Percentiles rank a stretch among this genome's conserved stretches.
phyloP scores from a whole-genome alignment of 2,113 vertebrate genomes.

The Cricetomys ansorgei region DNA sequence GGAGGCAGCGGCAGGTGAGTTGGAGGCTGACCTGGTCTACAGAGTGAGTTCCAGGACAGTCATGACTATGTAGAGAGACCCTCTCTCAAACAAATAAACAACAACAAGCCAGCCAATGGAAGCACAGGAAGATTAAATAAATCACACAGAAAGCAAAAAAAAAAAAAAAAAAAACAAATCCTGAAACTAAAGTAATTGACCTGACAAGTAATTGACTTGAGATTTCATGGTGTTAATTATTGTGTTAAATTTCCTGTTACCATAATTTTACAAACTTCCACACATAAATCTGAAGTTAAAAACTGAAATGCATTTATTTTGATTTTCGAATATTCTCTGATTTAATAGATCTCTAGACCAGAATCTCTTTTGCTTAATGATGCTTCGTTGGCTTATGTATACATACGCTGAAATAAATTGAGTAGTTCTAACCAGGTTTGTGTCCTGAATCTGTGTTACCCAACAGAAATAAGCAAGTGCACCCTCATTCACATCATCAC shows the following conservation, averaged over 20 bases:
- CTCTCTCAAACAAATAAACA: neutral
- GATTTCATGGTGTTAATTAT: neutral
- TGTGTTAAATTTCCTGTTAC: neutral
- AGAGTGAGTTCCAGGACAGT: neutral
- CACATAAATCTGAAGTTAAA: slow-evolving; percentile 33
- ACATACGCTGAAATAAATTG: neutral
- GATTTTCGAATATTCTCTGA: neutral
- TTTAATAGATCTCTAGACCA: neutral
- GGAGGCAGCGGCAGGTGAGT: neutral
- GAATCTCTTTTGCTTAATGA: neutral
- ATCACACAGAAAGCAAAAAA: neutral
- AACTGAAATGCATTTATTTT: neutral
- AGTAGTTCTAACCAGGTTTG: neutral
- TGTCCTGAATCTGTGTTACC: neutral
- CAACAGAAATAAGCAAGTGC: neutral
- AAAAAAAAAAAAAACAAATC: neutral
- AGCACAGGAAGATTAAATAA: neutral
- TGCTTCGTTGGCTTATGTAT: neutral
- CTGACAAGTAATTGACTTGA: neutral
- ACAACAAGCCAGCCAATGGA: neutral
- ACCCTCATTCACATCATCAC: neutral
- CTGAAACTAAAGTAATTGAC: neutral
- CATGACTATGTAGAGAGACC: neutral
- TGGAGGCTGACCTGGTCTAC: neutral
- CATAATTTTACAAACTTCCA: neutral